Evolutionary conservation across 2,888 invertebrate genomes (phyloP).

Genomic region (Leuctra nigra): DNA sequence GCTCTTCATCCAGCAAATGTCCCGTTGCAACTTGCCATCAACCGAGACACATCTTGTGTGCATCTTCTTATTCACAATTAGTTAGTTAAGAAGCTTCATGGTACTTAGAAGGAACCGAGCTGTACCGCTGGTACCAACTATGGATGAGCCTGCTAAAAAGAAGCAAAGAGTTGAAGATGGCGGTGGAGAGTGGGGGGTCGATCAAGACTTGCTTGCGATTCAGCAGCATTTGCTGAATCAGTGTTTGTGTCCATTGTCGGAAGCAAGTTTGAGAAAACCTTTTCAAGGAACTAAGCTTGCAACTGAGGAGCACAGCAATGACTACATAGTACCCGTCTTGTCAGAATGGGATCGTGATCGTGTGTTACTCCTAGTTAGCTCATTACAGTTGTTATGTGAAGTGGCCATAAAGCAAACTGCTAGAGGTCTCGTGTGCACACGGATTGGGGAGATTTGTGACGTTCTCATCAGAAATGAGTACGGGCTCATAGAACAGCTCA

Average conservation of each 20-base stretch:
- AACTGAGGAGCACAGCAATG: slow-evolving; percentile 24
- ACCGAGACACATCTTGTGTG: too few relatives aligned
- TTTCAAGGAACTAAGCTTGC: slow-evolving; percentile 53
- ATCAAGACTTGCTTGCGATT: slow-evolving; percentile 49
- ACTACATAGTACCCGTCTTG: slow-evolving; percentile 36
- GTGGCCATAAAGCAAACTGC: slow-evolving; percentile 78
- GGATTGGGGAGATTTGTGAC: slow-evolving; percentile 73
- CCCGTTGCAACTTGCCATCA: too few relatives aligned
- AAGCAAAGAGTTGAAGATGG: slow-evolving; percentile 60
- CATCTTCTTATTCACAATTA: slow-evolving; percentile 14
- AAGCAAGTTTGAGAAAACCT: slow-evolving; percentile 60
- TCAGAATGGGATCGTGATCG: slow-evolving; percentile 59
- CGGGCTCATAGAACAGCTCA: slow-evolving; percentile 76
- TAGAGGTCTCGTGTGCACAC: slow-evolving; percentile 73
- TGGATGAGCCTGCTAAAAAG: slow-evolving; percentile 82
- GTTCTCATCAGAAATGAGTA: slow-evolving; percentile 72
- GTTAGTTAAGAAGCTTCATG: slow-evolving; percentile 40
- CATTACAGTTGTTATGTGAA: slow-evolving; percentile 75
- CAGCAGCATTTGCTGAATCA: slow-evolving; percentile 65
- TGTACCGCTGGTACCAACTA: slow-evolving; percentile 51
- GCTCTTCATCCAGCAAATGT: too few relatives aligned
- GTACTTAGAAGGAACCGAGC: slow-evolving; percentile 54
- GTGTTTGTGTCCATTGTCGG: slow-evolving; percentile 71
- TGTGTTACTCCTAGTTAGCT: slow-evolving; percentile 71
- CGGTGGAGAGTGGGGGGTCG: slow-evolving; percentile 35